Evolutionary conservation across 1,140 invertebrate genomes (phyloP).

Genomic region (Apocrypta bakeri): DNA sequence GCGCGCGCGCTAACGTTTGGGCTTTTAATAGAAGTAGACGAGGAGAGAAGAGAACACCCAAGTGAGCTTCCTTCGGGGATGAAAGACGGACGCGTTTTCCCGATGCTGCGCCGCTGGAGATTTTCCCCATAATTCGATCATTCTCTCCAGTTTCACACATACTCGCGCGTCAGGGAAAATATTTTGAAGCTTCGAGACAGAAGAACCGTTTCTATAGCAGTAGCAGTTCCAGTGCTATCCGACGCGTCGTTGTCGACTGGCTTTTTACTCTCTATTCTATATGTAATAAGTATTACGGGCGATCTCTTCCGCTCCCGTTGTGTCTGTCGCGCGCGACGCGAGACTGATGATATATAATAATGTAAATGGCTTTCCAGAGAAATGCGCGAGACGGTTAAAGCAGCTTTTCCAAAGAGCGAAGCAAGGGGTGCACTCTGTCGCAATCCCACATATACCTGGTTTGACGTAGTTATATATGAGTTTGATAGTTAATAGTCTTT

Average conservation of each 20-base stretch:
- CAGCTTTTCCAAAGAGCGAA: background rate
- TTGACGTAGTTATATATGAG: background rate
- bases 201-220: background rate
- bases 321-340: background rate
- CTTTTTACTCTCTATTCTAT: background rate
- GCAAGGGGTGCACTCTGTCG: no score
- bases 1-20: background rate
- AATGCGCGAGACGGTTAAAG: background rate
- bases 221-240: no score
- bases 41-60: conserved; percentile 45
- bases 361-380: background rate
- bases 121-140: conserved; percentile 52
- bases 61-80: conserved; percentile 33
- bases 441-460: no score
- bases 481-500: conserved; percentile 7
- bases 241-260: conserved; percentile 11
- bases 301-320: background rate
- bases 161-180: conserved; percentile 48
- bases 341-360: background rate
- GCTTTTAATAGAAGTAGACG: conserved; percentile 2
- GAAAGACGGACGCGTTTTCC: conserved; percentile 33
- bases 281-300: background rate
- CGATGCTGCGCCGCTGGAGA: conserved; percentile 40
- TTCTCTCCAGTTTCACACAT: conserved; percentile 30
- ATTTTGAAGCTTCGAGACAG: conserved; percentile 51